Evolutionary conservation across 2,797 vertebrate genomes (phyloP).

Genomic region (Prionace glauca): DNA sequence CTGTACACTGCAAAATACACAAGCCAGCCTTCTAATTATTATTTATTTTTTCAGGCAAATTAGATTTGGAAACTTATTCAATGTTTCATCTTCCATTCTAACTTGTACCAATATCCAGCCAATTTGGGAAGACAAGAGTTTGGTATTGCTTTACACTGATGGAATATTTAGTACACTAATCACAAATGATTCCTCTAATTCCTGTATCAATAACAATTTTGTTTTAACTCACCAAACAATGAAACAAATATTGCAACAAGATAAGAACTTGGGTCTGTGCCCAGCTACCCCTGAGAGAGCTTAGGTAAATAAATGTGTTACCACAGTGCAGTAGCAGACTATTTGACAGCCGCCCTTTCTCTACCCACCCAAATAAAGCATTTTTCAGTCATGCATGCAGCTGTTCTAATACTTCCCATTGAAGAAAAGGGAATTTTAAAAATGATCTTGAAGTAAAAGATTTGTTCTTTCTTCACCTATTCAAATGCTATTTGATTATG

Average conservation of each 20-base stretch:
- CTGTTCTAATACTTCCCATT: conserved; percentile 11
- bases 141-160: not conserved
- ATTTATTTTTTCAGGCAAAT: conserved; percentile 34
- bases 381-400: not conserved
- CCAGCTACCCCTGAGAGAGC: not conserved
- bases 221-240: conserved; percentile 8
- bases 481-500: conserved; percentile 59
- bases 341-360: conserved; percentile 3
- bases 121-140: not conserved
- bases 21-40: conserved; percentile 35
- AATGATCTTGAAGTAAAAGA: conserved; percentile 27
- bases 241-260: conserved; percentile 28
- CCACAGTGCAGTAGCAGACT: not conserved
- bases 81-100: not conserved
- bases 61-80: conserved; percentile 32
- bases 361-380: conserved; percentile 5
- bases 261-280: not conserved
- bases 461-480: not conserved
- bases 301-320: conserved; percentile 18
- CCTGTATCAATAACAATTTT: conserved; percentile 1
- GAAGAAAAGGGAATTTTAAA: not conserved
- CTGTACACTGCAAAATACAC: conserved; percentile 31
- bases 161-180: conserved; percentile 18
- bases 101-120: not conserved
- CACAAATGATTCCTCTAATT: conserved; percentile 1